Conservation (phyloP, 2,113 vertebrate genomes). For the Hydrolagus affinis region DNA sequence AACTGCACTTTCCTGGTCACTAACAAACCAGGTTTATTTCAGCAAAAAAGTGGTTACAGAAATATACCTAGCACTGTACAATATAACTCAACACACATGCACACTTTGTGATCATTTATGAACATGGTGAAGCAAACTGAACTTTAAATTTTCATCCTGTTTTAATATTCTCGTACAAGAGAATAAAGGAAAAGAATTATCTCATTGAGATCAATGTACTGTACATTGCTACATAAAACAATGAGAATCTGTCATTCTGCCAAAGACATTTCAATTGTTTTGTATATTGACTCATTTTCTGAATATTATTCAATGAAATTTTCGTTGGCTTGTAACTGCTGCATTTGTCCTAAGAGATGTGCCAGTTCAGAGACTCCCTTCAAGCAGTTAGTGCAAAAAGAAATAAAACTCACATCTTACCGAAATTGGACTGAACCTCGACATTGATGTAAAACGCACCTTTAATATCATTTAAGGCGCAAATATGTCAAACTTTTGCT, state of each 20-base stretch:
- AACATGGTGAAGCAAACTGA: conserved; percentile 93
- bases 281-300: conserved; percentile 70
- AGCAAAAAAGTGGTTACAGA: conserved; percentile 86
- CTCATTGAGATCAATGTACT: conserved; percentile 99
- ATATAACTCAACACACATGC: conserved; percentile 92
- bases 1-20: conserved; percentile 69
- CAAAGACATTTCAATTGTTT: conserved; percentile 76
- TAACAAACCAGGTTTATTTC: conserved; percentile 72
- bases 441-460: conserved; percentile 12
- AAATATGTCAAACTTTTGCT: conserved; percentile 4
- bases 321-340: conserved; percentile 76
- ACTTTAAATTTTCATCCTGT: conserved; percentile 76
- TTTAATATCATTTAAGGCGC: conserved; percentile 21
- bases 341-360: conserved; percentile 90
- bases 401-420: conserved; percentile 72
- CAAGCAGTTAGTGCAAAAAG: conserved; percentile 93
- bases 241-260: conserved; percentile 79
- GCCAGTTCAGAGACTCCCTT: conserved; percentile 86
- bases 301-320: conserved; percentile 42
- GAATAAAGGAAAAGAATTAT: conserved; percentile 97
- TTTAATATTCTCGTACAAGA: conserved; percentile 98
- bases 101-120: conserved; percentile 92
- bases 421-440: conserved; percentile 53
- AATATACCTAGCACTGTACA: conserved; percentile 82
- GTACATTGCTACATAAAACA: conserved; percentile 99